These are phyloP conservation scores for Neotoxoptera formosana DNA, from an alignment of 1,140 invertebrate species.

Conservation along the genomic window DNA sequence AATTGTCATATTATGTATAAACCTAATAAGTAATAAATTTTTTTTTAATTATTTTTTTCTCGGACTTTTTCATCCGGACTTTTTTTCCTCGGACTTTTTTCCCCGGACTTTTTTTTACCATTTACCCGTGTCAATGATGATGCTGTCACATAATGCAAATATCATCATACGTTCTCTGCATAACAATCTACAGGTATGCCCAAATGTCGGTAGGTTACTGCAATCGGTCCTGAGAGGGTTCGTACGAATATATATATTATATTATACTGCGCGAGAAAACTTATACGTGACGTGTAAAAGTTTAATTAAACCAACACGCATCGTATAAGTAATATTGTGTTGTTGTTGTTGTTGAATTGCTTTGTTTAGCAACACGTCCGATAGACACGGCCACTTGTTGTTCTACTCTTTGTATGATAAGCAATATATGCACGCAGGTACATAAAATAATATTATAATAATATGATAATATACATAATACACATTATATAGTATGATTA, in stretches of 20 bases:
- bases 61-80: too few species aligned
- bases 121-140: not conserved
- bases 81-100: too few species aligned
- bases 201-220: not conserved
- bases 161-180: not conserved
- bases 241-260: not conserved
- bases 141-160: not conserved
- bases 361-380: not conserved
- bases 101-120: too few species aligned
- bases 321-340: not conserved
- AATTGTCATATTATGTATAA: too few species aligned
- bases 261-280: not conserved
- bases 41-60: too few species aligned
- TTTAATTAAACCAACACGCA: not conserved
- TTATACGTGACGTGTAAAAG: not conserved
- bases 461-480: not conserved
- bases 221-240: not conserved
- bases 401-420: not conserved
- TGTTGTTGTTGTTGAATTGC: not conserved
- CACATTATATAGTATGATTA: too few species aligned
- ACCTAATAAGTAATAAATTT: too few species aligned
- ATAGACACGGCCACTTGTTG: not conserved
- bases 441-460: not conserved
- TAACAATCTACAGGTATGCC: not conserved
- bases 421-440: not conserved